Evolutionary conservation across 37 sponge, comb jelly and placozoan genomes (phyloP), one percentile per base, ranked within the genome.

Genomic region (Aphrocallistes beatrix): DNA sequence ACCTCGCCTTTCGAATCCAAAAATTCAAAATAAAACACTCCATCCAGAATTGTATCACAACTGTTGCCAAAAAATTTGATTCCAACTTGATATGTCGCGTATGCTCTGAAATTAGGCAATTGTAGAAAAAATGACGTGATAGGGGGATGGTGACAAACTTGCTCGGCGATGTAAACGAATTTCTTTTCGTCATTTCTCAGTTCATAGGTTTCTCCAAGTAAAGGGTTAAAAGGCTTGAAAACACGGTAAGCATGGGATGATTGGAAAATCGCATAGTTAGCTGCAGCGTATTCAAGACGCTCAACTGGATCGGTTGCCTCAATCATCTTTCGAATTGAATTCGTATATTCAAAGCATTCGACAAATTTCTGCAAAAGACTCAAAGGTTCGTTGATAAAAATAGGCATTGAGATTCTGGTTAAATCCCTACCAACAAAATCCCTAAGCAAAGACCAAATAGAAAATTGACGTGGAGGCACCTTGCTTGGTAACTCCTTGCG

Each of bases 161-260:
- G 86, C 21, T 60, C 75, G 32, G 17, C 3, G n/a, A 60, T 30
- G n/a, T 25, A 60, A 60, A 25, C 6, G 21, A 60, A 13, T 19
- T 13, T 30, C n/a, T 60, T 60, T 32, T 60, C 34, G 34, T 60
- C 3, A 13, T 86, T 82, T 30, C 82, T 36, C 0, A 38, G 85
- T 85, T 90, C 93, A 37, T 87, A 92, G 8, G 93, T 90, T 81
- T 90, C 93, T 45, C 93, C 91, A 38, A 90, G 89, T 83, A 92
- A 42, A 28, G 93, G 93, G 82, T 92, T 92, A 85, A 92, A 92
- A 0, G 93, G 93, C 39, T 92, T 90, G 40, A 83, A 85, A 17
- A 39, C 83, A 25, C 75, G 75, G 75, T 19, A 1, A 60, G 21
- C 17, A 60, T 3, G 21, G 1, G 75, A 60, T 32, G 75, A 3